Percentiles rank a stretch among this genome's conserved stretches.
phyloP scores from a whole-genome alignment of 2,888 invertebrate species.

The Agriopis aurantiaria region DNA sequence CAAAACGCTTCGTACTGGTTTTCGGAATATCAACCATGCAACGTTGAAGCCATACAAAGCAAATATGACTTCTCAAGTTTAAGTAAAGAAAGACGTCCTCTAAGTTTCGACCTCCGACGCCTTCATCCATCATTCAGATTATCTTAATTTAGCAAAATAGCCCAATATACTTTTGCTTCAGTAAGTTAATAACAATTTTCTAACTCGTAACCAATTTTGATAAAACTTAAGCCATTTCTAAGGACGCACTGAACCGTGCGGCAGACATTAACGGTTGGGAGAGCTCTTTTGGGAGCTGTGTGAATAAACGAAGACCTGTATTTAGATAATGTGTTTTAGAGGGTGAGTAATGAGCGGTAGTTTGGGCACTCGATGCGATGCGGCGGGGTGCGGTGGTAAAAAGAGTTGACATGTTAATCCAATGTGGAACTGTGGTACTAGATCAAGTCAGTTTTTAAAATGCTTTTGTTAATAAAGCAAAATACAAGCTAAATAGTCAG shows the following conservation, averaged over 20 bases:
- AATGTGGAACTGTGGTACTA: no score
- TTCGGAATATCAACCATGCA: no score
- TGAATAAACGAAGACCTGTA: conserved; percentile 13
- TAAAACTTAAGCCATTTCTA: conserved; percentile 29
- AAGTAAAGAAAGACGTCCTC: neutral
- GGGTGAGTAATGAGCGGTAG: neutral
- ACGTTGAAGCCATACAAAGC: no score
- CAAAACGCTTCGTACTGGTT: no score
- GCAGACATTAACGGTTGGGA: conserved; percentile 21
- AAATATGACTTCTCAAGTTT: neutral
- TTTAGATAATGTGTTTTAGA: conserved; percentile 7
- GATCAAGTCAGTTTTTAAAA: no score
- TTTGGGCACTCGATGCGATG: neutral
- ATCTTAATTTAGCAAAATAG: conserved; percentile 9
- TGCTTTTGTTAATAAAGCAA: no score
- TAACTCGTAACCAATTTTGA: conserved; percentile 26
- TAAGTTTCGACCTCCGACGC: neutral
- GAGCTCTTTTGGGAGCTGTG: conserved; percentile 20
- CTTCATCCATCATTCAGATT: conserved; percentile 1
- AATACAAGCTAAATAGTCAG: no score
- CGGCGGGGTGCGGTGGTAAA: neutral
- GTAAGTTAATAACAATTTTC: conserved; percentile 17
- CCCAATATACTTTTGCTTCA: conserved; percentile 8
- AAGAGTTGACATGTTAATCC: no score
- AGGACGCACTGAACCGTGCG: conserved; percentile 19